phyloP scores from a whole-genome alignment of 2,888 invertebrate species.

The Monopis laevigella region DNA sequence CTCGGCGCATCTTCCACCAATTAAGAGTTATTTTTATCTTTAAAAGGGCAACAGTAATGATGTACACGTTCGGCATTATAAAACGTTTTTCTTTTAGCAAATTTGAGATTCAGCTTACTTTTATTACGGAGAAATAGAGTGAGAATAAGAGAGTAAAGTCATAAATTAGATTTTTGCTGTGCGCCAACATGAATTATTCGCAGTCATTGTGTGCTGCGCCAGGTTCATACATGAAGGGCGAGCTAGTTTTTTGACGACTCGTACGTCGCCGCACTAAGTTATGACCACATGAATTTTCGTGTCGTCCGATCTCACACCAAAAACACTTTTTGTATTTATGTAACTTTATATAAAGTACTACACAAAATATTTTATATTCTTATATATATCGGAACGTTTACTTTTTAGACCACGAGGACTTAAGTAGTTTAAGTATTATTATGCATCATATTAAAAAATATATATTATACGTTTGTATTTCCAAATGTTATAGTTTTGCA shows the following conservation, averaged over 20 bases:
- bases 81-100: conserved; percentile 25
- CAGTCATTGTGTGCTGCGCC: conserved; percentile 52
- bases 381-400: conserved; percentile 5
- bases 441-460: no score
- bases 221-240: conserved; percentile 67
- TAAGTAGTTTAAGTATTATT: no score
- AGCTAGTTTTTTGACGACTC: conserved; percentile 58
- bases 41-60: conserved; percentile 61
- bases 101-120: conserved; percentile 62
- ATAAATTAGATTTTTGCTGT: conserved; percentile 62
- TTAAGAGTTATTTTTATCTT: conserved; percentile 55
- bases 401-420: not conserved
- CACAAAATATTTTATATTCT: no score
- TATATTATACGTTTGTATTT: no score
- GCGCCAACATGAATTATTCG: conserved; percentile 67
- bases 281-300: conserved; percentile 38
- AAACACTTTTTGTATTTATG: conserved; percentile 19
- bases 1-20: conserved; percentile 41
- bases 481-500: no score
- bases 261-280: no score
- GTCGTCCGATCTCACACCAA: conserved; percentile 26
- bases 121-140: conserved; percentile 52
- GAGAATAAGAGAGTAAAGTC: conserved; percentile 44
- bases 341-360: no score
- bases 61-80: conserved; percentile 32